A percentile compares a stretch with the other conserved stretches of the same genome.
Evolutionary conservation across 2,113 vertebrate genomes (phyloP).

Genomic region (Archilochus colubris): DNA sequence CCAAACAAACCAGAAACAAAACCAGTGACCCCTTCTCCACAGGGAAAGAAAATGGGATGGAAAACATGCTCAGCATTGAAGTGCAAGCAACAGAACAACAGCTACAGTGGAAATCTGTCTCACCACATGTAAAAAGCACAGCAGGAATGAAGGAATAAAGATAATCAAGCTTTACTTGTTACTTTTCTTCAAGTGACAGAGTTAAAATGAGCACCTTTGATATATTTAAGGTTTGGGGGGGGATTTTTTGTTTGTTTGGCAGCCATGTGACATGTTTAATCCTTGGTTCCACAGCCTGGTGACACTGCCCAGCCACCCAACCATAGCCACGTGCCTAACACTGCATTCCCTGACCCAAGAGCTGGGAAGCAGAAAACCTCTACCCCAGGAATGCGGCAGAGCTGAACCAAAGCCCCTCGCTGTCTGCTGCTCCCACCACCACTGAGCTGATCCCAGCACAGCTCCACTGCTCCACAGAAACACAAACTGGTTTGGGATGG

Average conservation of each 20-base stretch:
- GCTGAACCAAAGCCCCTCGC: neutral
- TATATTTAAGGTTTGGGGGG: neutral
- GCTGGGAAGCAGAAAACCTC: neutral
- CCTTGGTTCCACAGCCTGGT: neutral
- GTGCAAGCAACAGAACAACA: neutral
- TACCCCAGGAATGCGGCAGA: too few species aligned
- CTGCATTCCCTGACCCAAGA: neutral
- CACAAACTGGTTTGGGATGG: too few species aligned
- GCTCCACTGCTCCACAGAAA: too few species aligned
- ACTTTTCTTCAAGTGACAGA: neutral
- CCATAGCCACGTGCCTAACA: fast-evolving
- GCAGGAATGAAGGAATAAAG: neutral
- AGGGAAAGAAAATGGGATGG: neutral
- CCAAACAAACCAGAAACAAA: neutral
- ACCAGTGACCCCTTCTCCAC: neutral
- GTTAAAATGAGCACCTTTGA: neutral
- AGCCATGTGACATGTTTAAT: fast-evolving
- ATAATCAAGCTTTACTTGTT: conserved; percentile 16
- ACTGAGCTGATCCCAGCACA: fast-evolving
- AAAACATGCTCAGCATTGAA: neutral
- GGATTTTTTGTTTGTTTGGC: too few species aligned
- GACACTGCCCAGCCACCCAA: too few species aligned
- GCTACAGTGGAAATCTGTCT: neutral
- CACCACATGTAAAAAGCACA: neutral
- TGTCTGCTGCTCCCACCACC: too few species aligned